Evolutionary conservation across 1,140 invertebrate genomes (phyloP).

Genomic region (Pseudobourletiella spinata): DNA sequence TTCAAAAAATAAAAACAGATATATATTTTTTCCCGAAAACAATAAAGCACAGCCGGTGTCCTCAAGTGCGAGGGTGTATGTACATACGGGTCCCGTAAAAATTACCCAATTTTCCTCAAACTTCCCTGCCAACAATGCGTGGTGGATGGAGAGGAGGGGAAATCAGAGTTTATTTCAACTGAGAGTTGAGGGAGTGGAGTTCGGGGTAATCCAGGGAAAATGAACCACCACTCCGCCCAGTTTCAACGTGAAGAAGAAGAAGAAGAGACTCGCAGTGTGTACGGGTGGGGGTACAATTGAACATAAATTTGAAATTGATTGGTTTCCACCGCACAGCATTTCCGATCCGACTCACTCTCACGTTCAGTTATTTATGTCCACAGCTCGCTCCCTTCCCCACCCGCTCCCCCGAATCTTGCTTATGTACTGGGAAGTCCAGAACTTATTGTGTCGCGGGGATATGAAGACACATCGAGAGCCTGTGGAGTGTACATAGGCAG

Average conservation of each 20-base stretch:
- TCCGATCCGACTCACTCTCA: neutral
- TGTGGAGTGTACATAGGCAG: neutral
- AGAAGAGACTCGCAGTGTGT: neutral
- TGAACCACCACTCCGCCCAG: too few relatives aligned
- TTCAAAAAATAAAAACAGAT: too few relatives aligned
- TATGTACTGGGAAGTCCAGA: too few relatives aligned
- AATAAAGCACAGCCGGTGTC: too few relatives aligned
- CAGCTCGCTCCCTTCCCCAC: neutral
- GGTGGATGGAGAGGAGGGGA: too few relatives aligned
- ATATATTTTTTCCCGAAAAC: too few relatives aligned
- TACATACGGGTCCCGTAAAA: too few relatives aligned
- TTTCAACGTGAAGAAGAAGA: neutral
- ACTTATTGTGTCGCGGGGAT: neutral
- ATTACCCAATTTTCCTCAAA: too few relatives aligned
- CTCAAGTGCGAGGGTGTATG: too few relatives aligned
- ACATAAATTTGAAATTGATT: constrained; percentile 10
- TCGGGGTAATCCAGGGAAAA: neutral
- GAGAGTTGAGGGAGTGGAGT: neutral
- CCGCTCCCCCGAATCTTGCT: too few relatives aligned
- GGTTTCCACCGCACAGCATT: constrained; percentile 1
- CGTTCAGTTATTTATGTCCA: constrained; percentile 3
- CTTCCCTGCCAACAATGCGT: too few relatives aligned
- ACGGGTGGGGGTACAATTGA: neutral
- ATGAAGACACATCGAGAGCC: neutral
- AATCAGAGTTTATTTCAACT: neutral